Evolutionary conservation across 2,113 vertebrate species (phyloP).

Genomic region (Ceyx melanurus): DNA sequence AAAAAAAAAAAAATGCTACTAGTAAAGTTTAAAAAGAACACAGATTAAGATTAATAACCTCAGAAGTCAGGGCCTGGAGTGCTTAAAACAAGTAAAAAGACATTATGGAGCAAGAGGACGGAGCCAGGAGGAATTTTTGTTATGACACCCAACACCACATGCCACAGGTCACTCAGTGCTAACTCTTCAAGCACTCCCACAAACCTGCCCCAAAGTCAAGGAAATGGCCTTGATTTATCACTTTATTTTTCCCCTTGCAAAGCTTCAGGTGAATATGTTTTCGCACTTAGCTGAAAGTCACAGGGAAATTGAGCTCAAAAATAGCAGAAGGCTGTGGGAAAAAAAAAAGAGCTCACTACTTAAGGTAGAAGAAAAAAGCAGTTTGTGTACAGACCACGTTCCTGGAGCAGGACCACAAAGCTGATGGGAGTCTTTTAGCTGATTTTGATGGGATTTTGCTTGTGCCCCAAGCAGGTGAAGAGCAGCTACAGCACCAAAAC

Average conservation of each 20-base stretch:
- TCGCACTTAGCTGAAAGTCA: neutral
- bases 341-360: neutral
- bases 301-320: neutral
- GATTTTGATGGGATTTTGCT: neutral
- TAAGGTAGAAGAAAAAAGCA: neutral
- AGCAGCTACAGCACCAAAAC: neutral
- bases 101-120: neutral
- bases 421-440: neutral
- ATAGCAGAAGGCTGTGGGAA: neutral
- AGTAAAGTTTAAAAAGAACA: slow-evolving; percentile 72
- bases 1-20: slow-evolving; percentile 68
- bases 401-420: neutral
- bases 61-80: slow-evolving; percentile 2
- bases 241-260: neutral
- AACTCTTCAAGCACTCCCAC: neutral
- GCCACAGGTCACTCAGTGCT: neutral
- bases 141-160: neutral
- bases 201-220: neutral
- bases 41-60: slow-evolving; percentile 68
- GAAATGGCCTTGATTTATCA: neutral
- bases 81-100: slow-evolving; percentile 61
- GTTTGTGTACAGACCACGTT: neutral
- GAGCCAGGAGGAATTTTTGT: slow-evolving; percentile 28
- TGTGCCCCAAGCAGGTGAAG: neutral
- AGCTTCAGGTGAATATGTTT: neutral